These are phyloP conservation scores for Nasonia longicornis DNA, from an alignment of 1,140 invertebrate species.

Conservation along the genomic window DNA sequence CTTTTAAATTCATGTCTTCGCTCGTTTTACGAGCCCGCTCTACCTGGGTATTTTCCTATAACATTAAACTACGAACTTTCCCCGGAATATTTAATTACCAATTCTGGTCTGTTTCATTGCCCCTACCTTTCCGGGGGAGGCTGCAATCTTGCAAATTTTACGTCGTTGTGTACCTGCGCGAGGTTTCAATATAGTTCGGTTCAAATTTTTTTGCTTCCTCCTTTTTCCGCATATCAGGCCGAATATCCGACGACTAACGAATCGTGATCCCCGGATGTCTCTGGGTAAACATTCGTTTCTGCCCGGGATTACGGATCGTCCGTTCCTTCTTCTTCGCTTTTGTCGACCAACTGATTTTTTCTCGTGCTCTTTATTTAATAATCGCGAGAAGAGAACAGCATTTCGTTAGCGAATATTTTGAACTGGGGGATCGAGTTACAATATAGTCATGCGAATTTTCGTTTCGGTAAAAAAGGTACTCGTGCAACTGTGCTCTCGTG, in stretches of 20 bases:
- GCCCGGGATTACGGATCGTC: not conserved
- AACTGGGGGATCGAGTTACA: no score
- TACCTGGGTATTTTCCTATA: constrained; percentile 1
- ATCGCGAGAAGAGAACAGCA: not conserved
- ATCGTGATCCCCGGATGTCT: constrained; percentile 16
- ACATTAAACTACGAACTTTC: not conserved
- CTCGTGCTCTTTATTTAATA: not conserved
- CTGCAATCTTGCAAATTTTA: not conserved
- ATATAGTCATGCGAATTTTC: no score
- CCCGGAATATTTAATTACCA: not conserved
- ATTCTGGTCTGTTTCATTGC: not conserved
- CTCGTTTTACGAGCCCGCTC: not conserved
- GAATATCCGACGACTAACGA: constrained; percentile 31
- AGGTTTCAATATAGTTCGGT: not conserved
- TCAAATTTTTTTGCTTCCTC: not conserved
- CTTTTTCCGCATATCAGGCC: not conserved
- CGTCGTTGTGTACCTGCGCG: not conserved
- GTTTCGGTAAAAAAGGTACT: no score
- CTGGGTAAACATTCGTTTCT: constrained; percentile 40
- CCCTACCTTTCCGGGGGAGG: not conserved
- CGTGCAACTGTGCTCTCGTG: no score
- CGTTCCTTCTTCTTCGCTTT: constrained; percentile 11
- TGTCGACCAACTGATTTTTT: not conserved
- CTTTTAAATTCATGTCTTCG: not conserved
- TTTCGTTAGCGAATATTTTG: no score